phyloP scores from a whole-genome alignment of 2,888 invertebrate species.

The Cephus pulcher region DNA sequence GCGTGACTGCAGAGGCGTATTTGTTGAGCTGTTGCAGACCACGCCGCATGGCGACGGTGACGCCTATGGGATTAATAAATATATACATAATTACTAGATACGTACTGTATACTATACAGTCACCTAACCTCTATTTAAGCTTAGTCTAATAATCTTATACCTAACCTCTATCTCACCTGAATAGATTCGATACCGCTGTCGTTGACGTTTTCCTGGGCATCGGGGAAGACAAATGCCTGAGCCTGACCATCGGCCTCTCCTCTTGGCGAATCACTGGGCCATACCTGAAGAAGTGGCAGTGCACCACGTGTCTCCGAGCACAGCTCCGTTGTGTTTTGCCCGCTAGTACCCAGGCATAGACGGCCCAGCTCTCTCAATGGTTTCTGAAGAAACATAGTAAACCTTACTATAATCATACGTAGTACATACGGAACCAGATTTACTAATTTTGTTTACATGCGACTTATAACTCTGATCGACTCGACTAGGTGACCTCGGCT shows the following conservation, averaged over 20 bases:
- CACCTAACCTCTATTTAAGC: not conserved
- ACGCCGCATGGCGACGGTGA: conserved; percentile 62
- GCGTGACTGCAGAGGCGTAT: conserved; percentile 60
- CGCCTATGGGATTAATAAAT: conserved; percentile 61
- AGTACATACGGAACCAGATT: not conserved
- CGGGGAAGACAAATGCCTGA: conserved; percentile 77
- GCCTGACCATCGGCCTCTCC: conserved; percentile 74
- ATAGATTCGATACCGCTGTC: conserved; percentile 81
- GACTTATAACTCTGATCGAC: not conserved
- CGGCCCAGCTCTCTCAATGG: conserved; percentile 65
- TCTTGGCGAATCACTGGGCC: conserved; percentile 80
- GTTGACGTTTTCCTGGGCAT: conserved; percentile 65
- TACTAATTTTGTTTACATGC: not conserved
- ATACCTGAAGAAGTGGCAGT: conserved; percentile 69
- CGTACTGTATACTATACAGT: not conserved
- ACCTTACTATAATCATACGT: not conserved
- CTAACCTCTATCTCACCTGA: conserved; percentile 68
- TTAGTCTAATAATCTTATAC: not conserved
- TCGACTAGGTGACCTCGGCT: not conserved
- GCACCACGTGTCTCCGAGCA: conserved; percentile 49
- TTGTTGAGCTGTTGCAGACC: conserved; percentile 55
- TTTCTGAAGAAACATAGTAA: conserved; percentile 47
- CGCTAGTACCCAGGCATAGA: conserved; percentile 58
- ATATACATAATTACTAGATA: not conserved
- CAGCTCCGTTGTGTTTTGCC: conserved; percentile 44